A percentile compares a stretch with the other conserved stretches of the same genome.
Conservation (phyloP, 2,797 vertebrate genomes). For the Coccyzus lansbergi region DNA sequence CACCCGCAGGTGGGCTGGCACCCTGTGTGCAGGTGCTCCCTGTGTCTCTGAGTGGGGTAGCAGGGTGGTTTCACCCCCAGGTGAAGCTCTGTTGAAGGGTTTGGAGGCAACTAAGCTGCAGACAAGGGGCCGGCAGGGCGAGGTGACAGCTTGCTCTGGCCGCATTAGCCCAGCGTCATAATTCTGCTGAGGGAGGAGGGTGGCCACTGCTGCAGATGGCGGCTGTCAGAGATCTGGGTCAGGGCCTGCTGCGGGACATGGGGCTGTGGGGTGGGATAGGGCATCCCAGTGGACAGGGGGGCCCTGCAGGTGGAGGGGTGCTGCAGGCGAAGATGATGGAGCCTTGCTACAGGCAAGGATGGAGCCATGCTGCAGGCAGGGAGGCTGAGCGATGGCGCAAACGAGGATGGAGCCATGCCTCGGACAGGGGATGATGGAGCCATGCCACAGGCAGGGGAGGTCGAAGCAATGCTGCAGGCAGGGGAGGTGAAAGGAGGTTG, state of each 20-base stretch:
- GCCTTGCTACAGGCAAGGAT: too few species aligned
- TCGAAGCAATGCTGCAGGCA: neutral
- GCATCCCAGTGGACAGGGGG: neutral
- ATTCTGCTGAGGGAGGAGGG: constrained; percentile 82
- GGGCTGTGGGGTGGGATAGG: neutral
- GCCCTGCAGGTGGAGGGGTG: neutral
- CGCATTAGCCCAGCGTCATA: constrained; percentile 70
- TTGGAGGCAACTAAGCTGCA: constrained; percentile 71
- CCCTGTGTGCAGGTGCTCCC: accelerated
- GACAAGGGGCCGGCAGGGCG: constrained; percentile 78
- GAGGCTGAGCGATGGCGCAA: neutral
- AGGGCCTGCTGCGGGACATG: constrained; percentile 32
- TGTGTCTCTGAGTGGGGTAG: accelerated
- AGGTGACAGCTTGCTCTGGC: constrained; percentile 87
- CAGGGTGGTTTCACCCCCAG: neutral
- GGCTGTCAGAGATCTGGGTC: constrained; percentile 90
- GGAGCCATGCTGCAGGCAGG: too few species aligned
- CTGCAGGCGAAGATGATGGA: neutral
- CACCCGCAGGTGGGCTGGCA: neutral
- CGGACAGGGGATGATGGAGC: neutral
- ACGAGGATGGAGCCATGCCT: too few species aligned
- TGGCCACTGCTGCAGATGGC: constrained; percentile 81
- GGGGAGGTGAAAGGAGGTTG: too few species aligned
- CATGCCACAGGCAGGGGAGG: too few species aligned
- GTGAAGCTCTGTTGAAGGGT: constrained; percentile 75